Evolutionary conservation across 2,888 invertebrate genomes (phyloP).

Genomic region (Leistus spinibarbis): DNA sequence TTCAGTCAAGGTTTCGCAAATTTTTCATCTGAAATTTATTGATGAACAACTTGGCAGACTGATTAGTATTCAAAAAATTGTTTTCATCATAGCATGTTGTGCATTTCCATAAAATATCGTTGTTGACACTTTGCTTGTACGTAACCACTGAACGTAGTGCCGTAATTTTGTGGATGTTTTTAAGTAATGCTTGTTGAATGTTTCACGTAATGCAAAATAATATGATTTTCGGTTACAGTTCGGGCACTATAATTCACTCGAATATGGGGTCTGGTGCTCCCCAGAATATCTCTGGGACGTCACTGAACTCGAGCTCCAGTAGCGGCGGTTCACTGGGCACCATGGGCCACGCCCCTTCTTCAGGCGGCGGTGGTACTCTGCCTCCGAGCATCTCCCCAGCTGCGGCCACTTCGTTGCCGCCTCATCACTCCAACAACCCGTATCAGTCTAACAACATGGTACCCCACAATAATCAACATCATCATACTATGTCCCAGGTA

Average conservation of each 20-base stretch:
- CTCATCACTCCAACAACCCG: constrained; percentile 19
- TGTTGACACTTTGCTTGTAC: neutral
- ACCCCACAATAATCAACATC: constrained; percentile 31
- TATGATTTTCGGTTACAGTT: constrained; percentile 44
- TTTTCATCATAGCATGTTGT: too few relatives aligned
- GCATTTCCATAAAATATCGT: too few relatives aligned
- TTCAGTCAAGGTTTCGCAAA: neutral
- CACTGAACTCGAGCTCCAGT: neutral
- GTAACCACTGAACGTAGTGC: neutral
- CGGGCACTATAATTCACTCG: constrained; percentile 53
- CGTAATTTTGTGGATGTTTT: neutral
- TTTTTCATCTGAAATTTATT: neutral
- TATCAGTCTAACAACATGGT: constrained; percentile 29
- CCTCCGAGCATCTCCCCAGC: constrained; percentile 19
- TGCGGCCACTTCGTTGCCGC: constrained; percentile 10
- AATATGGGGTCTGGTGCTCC: constrained; percentile 47
- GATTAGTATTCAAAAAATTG: too few relatives aligned
- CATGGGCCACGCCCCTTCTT: constrained; percentile 1
- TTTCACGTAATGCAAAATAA: neutral
- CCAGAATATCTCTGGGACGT: neutral
- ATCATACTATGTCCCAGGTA: constrained; percentile 34
- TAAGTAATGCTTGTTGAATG: neutral
- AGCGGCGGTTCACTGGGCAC: neutral
- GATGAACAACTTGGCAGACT: neutral
- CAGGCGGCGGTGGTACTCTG: neutral